Evolutionary conservation across 2,888 invertebrate species (phyloP), one percentile per base, ranked within the genome.

Genomic region (Leptinotarsa peninsularis): DNA sequence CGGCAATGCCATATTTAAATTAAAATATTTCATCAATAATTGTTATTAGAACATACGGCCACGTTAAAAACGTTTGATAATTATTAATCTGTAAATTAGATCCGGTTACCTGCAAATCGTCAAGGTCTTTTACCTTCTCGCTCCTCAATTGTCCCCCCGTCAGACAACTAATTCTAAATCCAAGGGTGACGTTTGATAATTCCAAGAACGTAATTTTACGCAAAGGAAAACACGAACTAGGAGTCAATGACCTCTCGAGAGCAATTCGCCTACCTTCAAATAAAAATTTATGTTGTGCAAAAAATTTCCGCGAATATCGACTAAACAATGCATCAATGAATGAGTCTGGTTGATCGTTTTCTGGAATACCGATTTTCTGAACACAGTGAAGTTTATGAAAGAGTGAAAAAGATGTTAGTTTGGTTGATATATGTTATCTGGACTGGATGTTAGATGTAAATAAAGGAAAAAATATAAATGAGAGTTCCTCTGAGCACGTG

Each of bases 401-500:
- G 43, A 10, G 43, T 43, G 43, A 43, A 43, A 43, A 43, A 43
- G 10, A 43, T 43, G 33, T 33, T 33, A 43, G 43, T 43, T 10
- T 10, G 7, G 43, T 43, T 43, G 43, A 10, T 43, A 43, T 43
- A 10, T 43, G 43, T 43, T 43, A 63, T 63, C 17, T 63, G 43
- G 33, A 43, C n/a, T 15, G 4, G n/a, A 14, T n/a, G 43, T 27
- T 5, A n/a, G 33, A 43, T 63, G 17, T 17, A 33, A 63, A 60
- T 23, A 72, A 56, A 56, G 68, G 58, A 66, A 54, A 66, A 73
- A 76, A 76, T 76, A 76, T 63, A 60, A 71, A 52, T 76, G 71
- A 56, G 73, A 74, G 71, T 70, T 75, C 63, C 68, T 71, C 72
- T 75, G 78, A 82, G 82, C 85, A 85, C 85, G 85, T 85, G 85